Base-by-base conservation (phyloP, 2,113 vertebrate species). In the Piliocolobus tephrosceles region DNA sequence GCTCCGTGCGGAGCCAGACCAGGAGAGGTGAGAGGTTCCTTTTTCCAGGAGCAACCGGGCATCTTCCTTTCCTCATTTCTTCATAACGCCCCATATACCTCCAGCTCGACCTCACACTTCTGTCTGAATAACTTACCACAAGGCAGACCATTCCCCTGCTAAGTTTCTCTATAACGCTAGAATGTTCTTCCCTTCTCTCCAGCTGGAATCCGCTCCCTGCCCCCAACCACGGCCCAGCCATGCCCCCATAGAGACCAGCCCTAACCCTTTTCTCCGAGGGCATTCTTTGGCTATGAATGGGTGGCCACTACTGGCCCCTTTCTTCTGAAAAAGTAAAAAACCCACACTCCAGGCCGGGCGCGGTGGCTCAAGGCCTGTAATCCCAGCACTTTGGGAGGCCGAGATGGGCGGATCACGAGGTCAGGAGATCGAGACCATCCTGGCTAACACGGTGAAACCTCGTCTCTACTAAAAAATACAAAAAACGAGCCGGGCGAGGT, bases 81-180 rank as follows among this genome's bases (percentile, higher is more conserved):
- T 70, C 38, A 68, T 10, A 32, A 23, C 16, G 12, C 13, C 66
- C 20, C 13, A 50, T 40, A 43, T 27, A 30, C 22, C n/a, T 73
- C 70, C 38, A 47, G 12, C 22, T 45, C 11, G 40, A 30, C 61
- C 3, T 45, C n/a, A 5, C 18, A 1, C n/a, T n/a, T 11, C 40
- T 5, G 2, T 40, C 3, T 45, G 43, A 17, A 22, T 2, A 12
- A 22, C 25, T 27, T 66, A 47, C 88, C 72, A 47, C 8, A 2
- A 2, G 32, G 47, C 10, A 30, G 22, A n/a, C 16, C 16, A 1
- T 0, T n/a, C 2, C 22, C 9, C 0, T 0, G 13, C n/a, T 12
- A n/a, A 80, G 79, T 27, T 23, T 57, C 23, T 72, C 45, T 55
- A 2, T 38, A 32, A 20, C 22, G 70, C 88, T 47, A 50, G 50